These are phyloP conservation scores for Serrognathus titanus DNA, from an alignment of 2,888 invertebrate species.

Conservation along the genomic window DNA sequence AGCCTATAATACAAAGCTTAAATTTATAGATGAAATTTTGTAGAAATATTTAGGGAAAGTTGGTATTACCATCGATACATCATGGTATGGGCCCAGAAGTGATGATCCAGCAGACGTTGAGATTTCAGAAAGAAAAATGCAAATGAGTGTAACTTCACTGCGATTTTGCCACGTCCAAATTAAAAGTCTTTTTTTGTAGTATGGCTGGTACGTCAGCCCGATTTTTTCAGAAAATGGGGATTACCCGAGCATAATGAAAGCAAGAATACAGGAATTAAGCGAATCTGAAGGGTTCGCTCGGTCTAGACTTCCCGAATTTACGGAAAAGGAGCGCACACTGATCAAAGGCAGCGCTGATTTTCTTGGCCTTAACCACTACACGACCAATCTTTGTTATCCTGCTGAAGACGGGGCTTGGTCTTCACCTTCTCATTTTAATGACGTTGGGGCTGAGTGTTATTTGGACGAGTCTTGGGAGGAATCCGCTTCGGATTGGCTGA, in stretches of 20 bases:
- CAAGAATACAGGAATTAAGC: constrained; percentile 57
- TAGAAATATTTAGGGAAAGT: constrained; percentile 52
- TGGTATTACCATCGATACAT: constrained; percentile 56
- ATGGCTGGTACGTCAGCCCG: constrained; percentile 66
- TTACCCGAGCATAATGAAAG: constrained; percentile 64
- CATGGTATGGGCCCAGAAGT: constrained; percentile 56
- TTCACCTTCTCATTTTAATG: constrained; percentile 43
- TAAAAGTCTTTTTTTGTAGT: constrained; percentile 57
- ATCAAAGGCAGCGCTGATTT: constrained; percentile 66
- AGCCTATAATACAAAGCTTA: neutral
- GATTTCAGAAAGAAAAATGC: constrained; percentile 55
- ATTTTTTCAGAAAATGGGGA: constrained; percentile 62
- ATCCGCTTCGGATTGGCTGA: constrained; percentile 44
- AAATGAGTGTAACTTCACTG: constrained; percentile 52
- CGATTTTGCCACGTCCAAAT: constrained; percentile 58
- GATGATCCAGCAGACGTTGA: constrained; percentile 48
- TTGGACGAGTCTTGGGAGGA: constrained; percentile 53
- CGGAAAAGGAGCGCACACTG: constrained; percentile 55
- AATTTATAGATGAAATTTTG: constrained; percentile 37
- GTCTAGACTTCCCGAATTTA: constrained; percentile 63
- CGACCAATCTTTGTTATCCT: constrained; percentile 44
- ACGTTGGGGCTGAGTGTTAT: constrained; percentile 42
- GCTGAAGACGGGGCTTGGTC: neutral
- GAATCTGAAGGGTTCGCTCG: constrained; percentile 55
- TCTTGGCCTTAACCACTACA: constrained; percentile 73